Base-by-base conservation (phyloP, 2,797 vertebrate species). In the Odontamblyopus lacepedii region DNA sequence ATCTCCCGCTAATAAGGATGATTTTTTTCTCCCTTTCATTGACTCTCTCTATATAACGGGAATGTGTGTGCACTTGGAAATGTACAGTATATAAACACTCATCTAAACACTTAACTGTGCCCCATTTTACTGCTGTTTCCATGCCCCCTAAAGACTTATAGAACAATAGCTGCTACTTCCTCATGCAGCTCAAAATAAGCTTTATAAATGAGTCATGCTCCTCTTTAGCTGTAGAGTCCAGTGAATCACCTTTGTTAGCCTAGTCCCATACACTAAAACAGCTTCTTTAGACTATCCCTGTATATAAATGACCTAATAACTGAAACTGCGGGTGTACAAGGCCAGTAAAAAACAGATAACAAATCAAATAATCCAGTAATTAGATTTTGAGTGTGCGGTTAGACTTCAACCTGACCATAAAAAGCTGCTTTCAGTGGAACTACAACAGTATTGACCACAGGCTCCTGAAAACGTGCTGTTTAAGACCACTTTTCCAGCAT, bases 81-180 rank as follows among this genome's bases (percentile, higher is more conserved):
- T 19, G 35, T 23, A 13, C 5, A 38, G 35, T 23, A 13, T 11
- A 38, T 19, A 64, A 64, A 44, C n/a, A 6, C 5, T 64, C 4
- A 16, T 19, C 23, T 26, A 7, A 16, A 48, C 44, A 48, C 2
- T 44, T 12, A 27, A 48, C 5, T 65, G 63, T 27, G 38, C 12
- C 38, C 29, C 15, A 23, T 9, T 64, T 26, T 23, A 64, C 11
- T 29, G 44, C 16, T 15, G 26, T 66, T 66, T 66, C 64, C 26
- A 51, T 19, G 16, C 44, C 64, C 38, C 35, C 63, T 13, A 64
- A 44, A n/a, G 64, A 66, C 44, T 16, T 29, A 0, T 18, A 26
- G 23, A 66, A 29, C 44, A 66, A 66, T 29, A 63, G 62, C 62
- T 44, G 63, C 41, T 6, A 48, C 63, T 65, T 65, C 41, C 63